Percentiles rank a stretch among this genome's conserved stretches.
Conservation (phyloP, 2,797 vertebrate species). For the Decapterus maruadsi region DNA sequence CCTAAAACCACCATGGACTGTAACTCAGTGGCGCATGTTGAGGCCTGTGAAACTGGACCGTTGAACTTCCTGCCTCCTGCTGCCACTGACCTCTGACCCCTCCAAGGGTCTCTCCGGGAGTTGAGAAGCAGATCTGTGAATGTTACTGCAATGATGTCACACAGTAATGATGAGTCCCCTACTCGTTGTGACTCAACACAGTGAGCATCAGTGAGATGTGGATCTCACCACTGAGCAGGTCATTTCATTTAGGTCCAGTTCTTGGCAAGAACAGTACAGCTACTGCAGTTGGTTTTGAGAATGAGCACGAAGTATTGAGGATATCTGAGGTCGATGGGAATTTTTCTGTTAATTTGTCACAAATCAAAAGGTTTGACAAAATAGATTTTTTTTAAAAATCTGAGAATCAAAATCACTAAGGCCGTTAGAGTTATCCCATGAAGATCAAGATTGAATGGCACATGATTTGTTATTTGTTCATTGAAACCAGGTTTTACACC, state of each 20-base stretch:
- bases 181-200: rapidly evolving
- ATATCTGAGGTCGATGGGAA: too few species aligned
- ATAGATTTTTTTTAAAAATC: too few species aligned
- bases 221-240: not conserved
- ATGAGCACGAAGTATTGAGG: too few species aligned
- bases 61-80: slow-evolving; percentile 33
- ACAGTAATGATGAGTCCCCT: not conserved
- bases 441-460: not conserved
- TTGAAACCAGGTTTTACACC: not conserved
- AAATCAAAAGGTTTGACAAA: too few species aligned
- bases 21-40: not conserved
- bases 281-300: too few species aligned
- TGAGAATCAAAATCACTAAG: too few species aligned
- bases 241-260: not conserved
- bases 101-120: not conserved
- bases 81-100: slow-evolving; percentile 35
- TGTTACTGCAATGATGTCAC: not conserved
- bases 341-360: too few species aligned
- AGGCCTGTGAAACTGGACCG: slow-evolving; percentile 10
- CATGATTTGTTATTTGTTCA: not conserved
- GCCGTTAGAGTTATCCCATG: not conserved
- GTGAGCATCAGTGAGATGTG: not conserved
- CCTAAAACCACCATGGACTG: not conserved
- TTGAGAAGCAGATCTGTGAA: not conserved
- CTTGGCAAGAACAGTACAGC: too few species aligned